Percentiles rank a stretch among this genome's conserved stretches.
phyloP scores from a whole-genome alignment of 2,113 vertebrate species.

The Sturnira hondurensis region DNA sequence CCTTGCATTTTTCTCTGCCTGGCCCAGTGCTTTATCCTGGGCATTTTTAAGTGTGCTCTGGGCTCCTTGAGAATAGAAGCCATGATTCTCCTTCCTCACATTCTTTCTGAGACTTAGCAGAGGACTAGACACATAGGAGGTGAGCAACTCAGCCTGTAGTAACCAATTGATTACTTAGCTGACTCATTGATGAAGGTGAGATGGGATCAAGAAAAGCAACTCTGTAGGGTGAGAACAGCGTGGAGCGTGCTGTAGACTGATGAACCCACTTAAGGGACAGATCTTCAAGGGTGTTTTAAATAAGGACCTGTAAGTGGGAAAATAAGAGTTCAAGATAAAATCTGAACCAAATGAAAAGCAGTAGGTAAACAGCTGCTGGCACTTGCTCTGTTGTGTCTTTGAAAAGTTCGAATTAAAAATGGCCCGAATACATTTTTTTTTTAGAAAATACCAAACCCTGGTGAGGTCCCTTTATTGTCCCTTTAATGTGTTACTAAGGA shows the following conservation, averaged over 20 bases:
- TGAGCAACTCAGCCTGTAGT: neutral
- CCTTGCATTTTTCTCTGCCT: neutral
- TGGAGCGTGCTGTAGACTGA: neutral
- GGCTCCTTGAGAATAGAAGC: neutral
- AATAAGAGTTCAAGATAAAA: conserved; percentile 25
- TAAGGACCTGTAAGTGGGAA: neutral
- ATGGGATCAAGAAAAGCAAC: neutral
- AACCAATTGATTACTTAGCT: neutral
- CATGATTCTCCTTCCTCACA: neutral
- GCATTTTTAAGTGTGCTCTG: neutral
- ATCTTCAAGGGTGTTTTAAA: conserved; percentile 25
- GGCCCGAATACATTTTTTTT: neutral
- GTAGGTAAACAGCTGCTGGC: neutral
- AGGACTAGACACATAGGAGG: neutral
- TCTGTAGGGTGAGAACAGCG: neutral
- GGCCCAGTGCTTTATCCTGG: neutral
- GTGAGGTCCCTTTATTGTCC: conserved; percentile 30
- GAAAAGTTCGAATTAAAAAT: conserved; percentile 43
- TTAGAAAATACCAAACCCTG: neutral
- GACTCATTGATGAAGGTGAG: neutral
- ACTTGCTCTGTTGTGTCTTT: conserved; percentile 12
- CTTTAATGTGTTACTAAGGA: conserved; percentile 56
- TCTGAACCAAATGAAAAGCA: conserved; percentile 31
- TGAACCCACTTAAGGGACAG: neutral
- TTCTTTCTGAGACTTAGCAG: neutral